These are phyloP conservation scores for Leptinotarsa tumamoca DNA, from an alignment of 2,888 invertebrate species.

Conservation along the genomic window DNA sequence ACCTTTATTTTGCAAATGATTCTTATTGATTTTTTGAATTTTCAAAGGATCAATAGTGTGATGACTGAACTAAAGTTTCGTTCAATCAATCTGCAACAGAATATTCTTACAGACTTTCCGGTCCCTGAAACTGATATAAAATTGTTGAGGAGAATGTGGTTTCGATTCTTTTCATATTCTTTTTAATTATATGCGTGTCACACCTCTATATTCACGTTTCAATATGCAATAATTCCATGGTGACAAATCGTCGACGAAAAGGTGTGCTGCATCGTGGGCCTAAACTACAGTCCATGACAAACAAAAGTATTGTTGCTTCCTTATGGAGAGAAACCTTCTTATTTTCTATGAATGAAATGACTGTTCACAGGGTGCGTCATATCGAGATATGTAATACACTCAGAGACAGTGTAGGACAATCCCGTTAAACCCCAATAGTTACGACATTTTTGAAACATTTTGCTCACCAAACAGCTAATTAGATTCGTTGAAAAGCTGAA, in stretches of 20 bases:
- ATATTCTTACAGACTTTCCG: no score
- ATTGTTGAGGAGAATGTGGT: background rate
- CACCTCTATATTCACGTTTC: conserved; percentile 7
- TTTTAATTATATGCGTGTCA: conserved; percentile 5
- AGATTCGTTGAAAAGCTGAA: no score
- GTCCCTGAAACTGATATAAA: background rate
- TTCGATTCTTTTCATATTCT: background rate
- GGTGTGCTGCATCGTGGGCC: conserved; percentile 13
- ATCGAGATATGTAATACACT: background rate
- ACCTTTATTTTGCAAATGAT: no score
- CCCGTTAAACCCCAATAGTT: no score
- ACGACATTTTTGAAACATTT: no score
- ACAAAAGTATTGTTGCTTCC: conserved; percentile 12
- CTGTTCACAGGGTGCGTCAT: background rate
- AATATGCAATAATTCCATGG: conserved; percentile 16
- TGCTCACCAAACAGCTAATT: no score
- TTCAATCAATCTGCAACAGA: no score
- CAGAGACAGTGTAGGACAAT: no score
- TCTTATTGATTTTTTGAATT: no score
- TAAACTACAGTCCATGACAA: conserved; percentile 4
- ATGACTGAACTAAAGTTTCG: no score
- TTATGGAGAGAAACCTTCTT: conserved; percentile 4
- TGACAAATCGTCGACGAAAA: conserved; percentile 17
- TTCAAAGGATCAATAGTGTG: no score
- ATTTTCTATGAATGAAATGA: background rate